Evolutionary conservation across 2,888 invertebrate species (phyloP).

Genomic region (Idaea dimidiata): DNA sequence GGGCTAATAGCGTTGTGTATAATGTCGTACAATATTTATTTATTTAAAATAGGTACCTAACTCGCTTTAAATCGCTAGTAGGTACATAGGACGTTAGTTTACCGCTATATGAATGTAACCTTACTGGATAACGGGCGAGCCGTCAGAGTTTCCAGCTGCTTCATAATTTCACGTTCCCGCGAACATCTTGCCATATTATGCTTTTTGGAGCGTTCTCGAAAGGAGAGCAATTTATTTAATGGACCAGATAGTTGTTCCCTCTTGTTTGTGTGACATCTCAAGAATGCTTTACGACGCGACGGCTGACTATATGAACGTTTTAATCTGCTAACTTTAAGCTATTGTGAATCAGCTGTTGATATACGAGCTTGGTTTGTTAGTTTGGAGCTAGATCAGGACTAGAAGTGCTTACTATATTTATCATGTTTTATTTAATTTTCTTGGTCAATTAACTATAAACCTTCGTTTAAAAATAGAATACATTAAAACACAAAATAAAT

Average conservation of each 20-base stretch:
- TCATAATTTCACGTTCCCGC: conserved; percentile 40
- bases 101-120: conserved; percentile 18
- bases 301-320: neutral
- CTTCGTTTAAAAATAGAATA: too few species aligned
- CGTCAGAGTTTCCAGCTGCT: conserved; percentile 34
- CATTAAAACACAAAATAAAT: too few species aligned
- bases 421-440: too few species aligned
- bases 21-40: too few species aligned
- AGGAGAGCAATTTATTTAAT: conserved; percentile 69
- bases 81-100: neutral
- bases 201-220: conserved; percentile 48
- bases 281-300: conserved; percentile 7
- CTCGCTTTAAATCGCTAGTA: neutral
- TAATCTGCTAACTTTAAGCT: conserved; percentile 4
- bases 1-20: too few species aligned
- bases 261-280: conserved; percentile 9
- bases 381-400: too few species aligned
- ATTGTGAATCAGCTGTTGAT: conserved; percentile 3
- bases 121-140: conserved; percentile 23
- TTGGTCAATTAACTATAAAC: too few species aligned
- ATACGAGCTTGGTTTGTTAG: too few species aligned
- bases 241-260: conserved; percentile 53
- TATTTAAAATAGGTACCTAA: neutral
- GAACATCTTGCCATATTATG: conserved; percentile 46
- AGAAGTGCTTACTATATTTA: too few species aligned